Conservation (phyloP, 2,888 invertebrate genomes). For the Griposia aprilina region DNA sequence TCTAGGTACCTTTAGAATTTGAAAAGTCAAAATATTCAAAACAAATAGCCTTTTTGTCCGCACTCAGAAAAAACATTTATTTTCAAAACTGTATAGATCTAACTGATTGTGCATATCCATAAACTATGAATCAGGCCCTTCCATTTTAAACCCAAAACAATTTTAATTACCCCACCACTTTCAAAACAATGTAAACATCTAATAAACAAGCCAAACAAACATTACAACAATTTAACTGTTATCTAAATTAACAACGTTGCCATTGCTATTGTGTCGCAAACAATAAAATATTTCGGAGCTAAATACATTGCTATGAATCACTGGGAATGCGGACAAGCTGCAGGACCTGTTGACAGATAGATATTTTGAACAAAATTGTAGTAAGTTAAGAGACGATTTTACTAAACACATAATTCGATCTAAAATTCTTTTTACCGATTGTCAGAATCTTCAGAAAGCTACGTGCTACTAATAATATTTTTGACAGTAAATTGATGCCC, state of each 20-base stretch:
- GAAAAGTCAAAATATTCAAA: neutral
- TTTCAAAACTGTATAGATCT: neutral
- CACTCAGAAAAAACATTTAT: accelerated
- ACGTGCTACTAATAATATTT: too few relatives aligned
- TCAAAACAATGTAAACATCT: conserved; percentile 29
- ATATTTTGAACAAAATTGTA: conserved; percentile 24
- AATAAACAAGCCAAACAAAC: conserved; percentile 47
- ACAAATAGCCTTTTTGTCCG: neutral
- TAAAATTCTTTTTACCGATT: too few relatives aligned
- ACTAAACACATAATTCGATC: neutral
- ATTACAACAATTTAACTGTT: conserved; percentile 47
- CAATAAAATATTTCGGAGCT: conserved; percentile 63
- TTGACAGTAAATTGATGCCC: too few relatives aligned
- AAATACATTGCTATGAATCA: conserved; percentile 61
- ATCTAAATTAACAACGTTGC: conserved; percentile 48
- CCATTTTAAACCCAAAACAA: neutral
- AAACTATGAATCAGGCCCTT: neutral
- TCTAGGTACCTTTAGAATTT: neutral
- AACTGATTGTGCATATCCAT: neutral
- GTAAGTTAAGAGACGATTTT: neutral
- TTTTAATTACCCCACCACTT: conserved; percentile 38
- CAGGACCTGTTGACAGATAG: conserved; percentile 30
- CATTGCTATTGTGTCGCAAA: conserved; percentile 63
- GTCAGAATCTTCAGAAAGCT: too few relatives aligned
- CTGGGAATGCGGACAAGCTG: conserved; percentile 53